Evolutionary conservation across 1,140 invertebrate genomes (phyloP).

Genomic region (Drosophila jambulina): DNA sequence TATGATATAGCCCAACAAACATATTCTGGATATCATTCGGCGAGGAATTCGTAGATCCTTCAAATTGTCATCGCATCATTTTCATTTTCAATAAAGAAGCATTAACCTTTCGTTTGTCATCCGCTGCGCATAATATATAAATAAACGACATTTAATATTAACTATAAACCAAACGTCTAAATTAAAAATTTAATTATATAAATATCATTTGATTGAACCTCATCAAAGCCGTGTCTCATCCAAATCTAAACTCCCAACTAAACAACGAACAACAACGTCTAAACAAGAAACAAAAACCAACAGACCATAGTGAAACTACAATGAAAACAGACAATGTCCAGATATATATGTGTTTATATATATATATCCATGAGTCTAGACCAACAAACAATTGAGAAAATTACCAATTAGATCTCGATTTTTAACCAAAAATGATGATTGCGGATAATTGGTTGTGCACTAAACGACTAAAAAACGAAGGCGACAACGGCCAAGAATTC

Average conservation of each 20-base stretch:
- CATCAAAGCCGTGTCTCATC: slow-evolving; percentile 18
- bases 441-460: slow-evolving; percentile 85
- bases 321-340: slow-evolving; percentile 24
- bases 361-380: slow-evolving; percentile 24
- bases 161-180: slow-evolving; percentile 48
- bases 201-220: slow-evolving; percentile 26
- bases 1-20: slow-evolving; percentile 3
- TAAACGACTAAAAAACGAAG: slow-evolving; percentile 43
- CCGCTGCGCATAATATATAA: slow-evolving; percentile 61
- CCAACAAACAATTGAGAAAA: slow-evolving; percentile 60
- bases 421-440: slow-evolving; percentile 84
- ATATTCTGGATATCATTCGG: slow-evolving; percentile 2
- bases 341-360: neutral
- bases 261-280: slow-evolving; percentile 21
- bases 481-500: slow-evolving; percentile 11
- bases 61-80: slow-evolving; percentile 1
- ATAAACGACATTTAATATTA: slow-evolving; percentile 52
- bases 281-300: slow-evolving; percentile 23
- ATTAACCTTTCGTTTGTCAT: slow-evolving; percentile 20
- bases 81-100: neutral
- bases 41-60: slow-evolving; percentile 18
- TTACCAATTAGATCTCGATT: slow-evolving; percentile 80
- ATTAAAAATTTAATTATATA: slow-evolving; percentile 28
- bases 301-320: slow-evolving; percentile 8
- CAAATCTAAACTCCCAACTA: slow-evolving; percentile 31